Percentiles rank a stretch among this genome's conserved stretches.
phyloP scores from a whole-genome alignment of 2,797 vertebrate genomes.

The Pelodytes ibericus region DNA sequence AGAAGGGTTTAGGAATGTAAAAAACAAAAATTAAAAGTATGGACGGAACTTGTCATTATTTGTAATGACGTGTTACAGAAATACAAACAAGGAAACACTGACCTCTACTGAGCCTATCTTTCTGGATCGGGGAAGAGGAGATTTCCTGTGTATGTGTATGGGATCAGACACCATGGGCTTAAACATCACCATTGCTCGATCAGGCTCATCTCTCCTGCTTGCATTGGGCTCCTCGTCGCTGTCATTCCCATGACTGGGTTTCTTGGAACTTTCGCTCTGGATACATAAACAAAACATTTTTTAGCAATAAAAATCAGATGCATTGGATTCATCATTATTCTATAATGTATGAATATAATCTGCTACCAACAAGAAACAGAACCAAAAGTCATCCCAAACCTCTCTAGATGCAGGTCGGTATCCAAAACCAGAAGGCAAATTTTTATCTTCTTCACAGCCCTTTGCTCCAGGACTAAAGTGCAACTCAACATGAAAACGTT shows the following conservation, averaged over 20 bases:
- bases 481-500: conserved; percentile 87
- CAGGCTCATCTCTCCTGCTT: conserved; percentile 78
- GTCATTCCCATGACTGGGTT: conserved; percentile 68
- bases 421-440: conserved; percentile 86
- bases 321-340: too few species aligned
- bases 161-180: conserved; percentile 88
- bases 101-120: conserved; percentile 87
- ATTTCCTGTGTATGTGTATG: conserved; percentile 89
- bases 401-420: conserved; percentile 88
- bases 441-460: conserved; percentile 90
- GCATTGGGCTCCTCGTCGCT: conserved; percentile 77
- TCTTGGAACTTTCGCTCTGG: conserved; percentile 80
- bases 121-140: conserved; percentile 82
- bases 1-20: not conserved
- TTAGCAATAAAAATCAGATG: too few species aligned
- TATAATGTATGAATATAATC: too few species aligned
- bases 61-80: too few species aligned
- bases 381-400: conserved; percentile 64
- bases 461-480: conserved; percentile 90
- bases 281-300: conserved; percentile 42
- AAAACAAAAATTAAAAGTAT: conserved; percentile 1
- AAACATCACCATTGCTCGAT: conserved; percentile 81
- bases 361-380: conserved; percentile 30
- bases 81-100: conserved; percentile 64
- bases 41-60: not conserved